These are phyloP conservation scores for Apodemus agrarius DNA, from an alignment of 2,797 vertebrate genomes.

Conservation along the genomic window DNA sequence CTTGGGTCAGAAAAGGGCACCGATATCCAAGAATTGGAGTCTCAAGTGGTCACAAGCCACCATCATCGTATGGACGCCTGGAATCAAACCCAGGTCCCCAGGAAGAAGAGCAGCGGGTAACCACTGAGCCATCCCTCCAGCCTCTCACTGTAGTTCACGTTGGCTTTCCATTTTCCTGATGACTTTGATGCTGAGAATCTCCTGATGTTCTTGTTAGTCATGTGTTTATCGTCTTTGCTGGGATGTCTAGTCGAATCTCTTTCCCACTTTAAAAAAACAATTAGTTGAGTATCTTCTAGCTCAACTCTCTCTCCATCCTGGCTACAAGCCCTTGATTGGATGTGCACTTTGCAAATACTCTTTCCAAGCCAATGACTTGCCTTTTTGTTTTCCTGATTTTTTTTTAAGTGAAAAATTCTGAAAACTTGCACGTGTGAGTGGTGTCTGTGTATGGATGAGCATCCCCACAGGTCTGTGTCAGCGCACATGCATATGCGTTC, in stretches of 20 bases:
- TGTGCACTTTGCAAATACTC: background rate
- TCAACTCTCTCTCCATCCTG: background rate
- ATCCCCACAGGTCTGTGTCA: background rate
- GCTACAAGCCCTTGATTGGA: conserved; percentile 1
- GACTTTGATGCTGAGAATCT: conserved; percentile 47
- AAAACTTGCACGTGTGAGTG: background rate
- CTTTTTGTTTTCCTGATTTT: conserved; percentile 17
- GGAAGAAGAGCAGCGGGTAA: background rate
- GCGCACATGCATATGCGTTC: background rate
- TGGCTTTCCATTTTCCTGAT: conserved; percentile 63
- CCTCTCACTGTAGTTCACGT: background rate
- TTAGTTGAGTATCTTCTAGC: conserved; percentile 52
- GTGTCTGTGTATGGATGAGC: background rate
- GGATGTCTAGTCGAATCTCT: conserved; percentile 61
- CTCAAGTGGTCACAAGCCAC: background rate
- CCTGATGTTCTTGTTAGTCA: conserved; percentile 59
- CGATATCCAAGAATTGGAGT: background rate
- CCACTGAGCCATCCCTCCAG: background rate
- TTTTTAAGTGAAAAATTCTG: background rate
- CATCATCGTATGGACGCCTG: background rate
- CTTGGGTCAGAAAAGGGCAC: background rate
- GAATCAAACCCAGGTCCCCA: background rate
- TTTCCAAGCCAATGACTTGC: background rate
- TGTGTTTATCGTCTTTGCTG: conserved; percentile 60
- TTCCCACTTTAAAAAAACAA: conserved; percentile 47